Conservation (phyloP, 2,113 vertebrate genomes). For the Caretta caretta region DNA sequence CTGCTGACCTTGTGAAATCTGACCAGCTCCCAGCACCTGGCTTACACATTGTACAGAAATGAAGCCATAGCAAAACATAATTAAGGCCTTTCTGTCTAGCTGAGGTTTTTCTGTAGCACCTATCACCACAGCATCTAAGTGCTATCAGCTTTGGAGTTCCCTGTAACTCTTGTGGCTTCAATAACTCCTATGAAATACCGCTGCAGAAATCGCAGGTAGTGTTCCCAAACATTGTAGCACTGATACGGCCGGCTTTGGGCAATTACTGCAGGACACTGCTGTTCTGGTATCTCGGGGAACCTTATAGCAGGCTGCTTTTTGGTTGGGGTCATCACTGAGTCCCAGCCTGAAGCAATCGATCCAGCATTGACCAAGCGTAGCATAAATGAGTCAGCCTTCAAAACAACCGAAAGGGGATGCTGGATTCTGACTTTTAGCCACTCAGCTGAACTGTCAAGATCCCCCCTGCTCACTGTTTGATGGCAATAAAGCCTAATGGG, state of each 20-base stretch:
- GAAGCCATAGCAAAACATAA: neutral
- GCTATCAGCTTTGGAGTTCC: rapidly evolving
- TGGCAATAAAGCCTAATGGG: neutral
- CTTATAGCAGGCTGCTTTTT: neutral
- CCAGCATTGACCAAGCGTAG: neutral
- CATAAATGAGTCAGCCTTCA: neutral
- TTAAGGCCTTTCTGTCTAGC: rapidly evolving
- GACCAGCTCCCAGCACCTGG: neutral
- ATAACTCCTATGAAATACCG: rapidly evolving
- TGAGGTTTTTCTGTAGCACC: neutral
- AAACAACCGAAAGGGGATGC: neutral
- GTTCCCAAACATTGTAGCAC: neutral
- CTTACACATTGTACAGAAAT: neutral
- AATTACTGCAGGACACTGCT: neutral
- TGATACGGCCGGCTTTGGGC: rapidly evolving
- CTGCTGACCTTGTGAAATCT: neutral
- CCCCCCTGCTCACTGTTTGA: neutral
- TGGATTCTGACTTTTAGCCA: neutral
- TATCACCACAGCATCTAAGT: neutral
- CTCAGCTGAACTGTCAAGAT: neutral
- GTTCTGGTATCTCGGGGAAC: neutral
- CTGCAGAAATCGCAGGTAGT: rapidly evolving
- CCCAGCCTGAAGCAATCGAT: neutral
- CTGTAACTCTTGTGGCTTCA: rapidly evolving
- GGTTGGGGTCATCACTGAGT: neutral